These are phyloP conservation scores for Monomorium pharaonis DNA, from an alignment of 1,140 invertebrate species.

Conservation along the genomic window DNA sequence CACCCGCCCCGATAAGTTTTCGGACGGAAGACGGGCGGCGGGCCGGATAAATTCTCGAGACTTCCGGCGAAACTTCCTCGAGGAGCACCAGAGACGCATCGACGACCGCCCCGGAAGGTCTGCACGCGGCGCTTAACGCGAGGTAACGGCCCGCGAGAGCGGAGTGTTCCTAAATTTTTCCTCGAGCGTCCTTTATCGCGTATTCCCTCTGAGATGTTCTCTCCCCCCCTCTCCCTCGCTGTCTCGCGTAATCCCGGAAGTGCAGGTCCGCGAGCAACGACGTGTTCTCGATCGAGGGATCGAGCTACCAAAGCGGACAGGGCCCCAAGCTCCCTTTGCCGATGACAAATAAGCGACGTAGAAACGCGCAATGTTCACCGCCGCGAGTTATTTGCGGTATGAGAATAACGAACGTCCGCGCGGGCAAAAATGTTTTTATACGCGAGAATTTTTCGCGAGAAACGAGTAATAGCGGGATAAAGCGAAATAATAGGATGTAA, in stretches of 20 bases:
- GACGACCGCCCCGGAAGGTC: conserved; percentile 43
- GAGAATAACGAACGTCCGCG: conserved; percentile 28
- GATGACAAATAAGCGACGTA: not conserved
- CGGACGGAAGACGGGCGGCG: conserved; percentile 65
- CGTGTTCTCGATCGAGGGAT: not conserved
- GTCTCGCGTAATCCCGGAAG: not conserved
- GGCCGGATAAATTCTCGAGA: conserved; percentile 66
- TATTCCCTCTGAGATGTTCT: not conserved
- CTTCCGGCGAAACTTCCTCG: conserved; percentile 64
- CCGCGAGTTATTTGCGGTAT: conserved; percentile 14
- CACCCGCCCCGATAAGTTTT: conserved; percentile 64
- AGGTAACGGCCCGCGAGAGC: conserved; percentile 43
- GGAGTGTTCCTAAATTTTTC: conserved; percentile 54
- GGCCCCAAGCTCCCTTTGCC: no score
- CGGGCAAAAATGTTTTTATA: conserved; percentile 32
- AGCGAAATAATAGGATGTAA: conserved; percentile 50
- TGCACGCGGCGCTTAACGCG: conserved; percentile 58
- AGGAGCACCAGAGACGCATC: not conserved
- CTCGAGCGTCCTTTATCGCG: conserved; percentile 22
- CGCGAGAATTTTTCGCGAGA: conserved; percentile 32
- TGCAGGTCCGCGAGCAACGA: not conserved
- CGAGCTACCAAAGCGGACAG: not conserved
- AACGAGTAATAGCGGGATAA: conserved; percentile 33
- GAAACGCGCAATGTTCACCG: not conserved
- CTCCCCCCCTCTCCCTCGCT: not conserved